Base-by-base conservation (phyloP, 2,113 vertebrate species). In the Scomber japonicus region DNA sequence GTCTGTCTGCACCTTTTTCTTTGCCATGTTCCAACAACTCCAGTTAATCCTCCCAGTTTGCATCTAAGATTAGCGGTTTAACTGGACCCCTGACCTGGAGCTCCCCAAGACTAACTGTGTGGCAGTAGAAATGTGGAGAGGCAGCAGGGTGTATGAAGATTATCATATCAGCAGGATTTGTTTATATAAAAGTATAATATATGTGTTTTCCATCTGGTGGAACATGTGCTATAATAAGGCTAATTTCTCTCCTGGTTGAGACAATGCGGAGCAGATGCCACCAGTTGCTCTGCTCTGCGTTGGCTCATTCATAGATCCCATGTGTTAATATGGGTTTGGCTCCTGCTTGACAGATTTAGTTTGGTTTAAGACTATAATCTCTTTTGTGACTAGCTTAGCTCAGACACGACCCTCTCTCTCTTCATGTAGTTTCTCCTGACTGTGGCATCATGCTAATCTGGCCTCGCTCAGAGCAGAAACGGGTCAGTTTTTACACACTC, bases 351-450 rank as follows among this genome's bases (percentile, higher is more conserved):
- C 84, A 70, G 88, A 88, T 91, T 91, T 90, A 62, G 59, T 65
- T 65, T 75, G 56, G 50, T 89, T 83, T 91, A 93, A 88, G 50
- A 83, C 90, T 63, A 24, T 93, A 94, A 92, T 92, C 93, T 88
- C 82, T 86, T 86, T 91, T 90, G 88, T 91, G 81, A 80, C 73
- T 77, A 81, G 80, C 83, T 92, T 83, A 92, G 78, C 78, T 61
- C 56, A 51, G 70, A 15, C 76, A 74, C n/a, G 73, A 93, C 89
- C 87, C 84, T 81, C 76, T 78, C 35, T 40, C 35, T 40, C 35
- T 48, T 84, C 56, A 77, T 59, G 12, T 24, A 64, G 50, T 53
- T 72, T 53, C 51, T 16, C 56, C 17, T 2, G 45, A 46, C 21
- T 16, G 61, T 35, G 50, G 74, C 76, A 44, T 71, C 35, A 0